These are phyloP conservation scores for Cheracebus regulus DNA, from an alignment of 2,797 vertebrate species.

Conservation along the genomic window DNA sequence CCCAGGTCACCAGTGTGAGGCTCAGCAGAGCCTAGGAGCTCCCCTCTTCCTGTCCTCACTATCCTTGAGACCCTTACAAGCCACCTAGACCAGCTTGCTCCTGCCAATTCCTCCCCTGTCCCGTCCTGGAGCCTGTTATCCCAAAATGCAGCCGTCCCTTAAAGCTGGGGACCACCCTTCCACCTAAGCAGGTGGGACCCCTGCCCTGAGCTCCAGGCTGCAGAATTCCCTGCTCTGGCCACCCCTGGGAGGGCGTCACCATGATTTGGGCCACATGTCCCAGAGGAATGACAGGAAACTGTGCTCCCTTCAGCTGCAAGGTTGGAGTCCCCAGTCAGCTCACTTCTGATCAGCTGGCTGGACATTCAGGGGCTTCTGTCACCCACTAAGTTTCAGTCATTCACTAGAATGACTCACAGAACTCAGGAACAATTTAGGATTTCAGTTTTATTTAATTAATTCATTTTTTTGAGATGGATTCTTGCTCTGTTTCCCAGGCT, in stretches of 20 bases:
- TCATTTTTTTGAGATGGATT: too few species aligned
- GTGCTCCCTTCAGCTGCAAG: background rate
- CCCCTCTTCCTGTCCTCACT: background rate
- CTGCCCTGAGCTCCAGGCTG: too few species aligned
- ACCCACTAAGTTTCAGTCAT: background rate
- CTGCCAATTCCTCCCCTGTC: background rate
- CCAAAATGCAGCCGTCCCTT: background rate
- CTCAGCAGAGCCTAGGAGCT: rapidly evolving
- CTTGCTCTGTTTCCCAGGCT: too few species aligned
- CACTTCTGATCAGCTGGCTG: background rate
- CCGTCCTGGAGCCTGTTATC: background rate
- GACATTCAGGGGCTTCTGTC: background rate
- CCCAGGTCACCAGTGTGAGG: background rate
- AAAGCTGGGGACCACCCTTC: background rate
- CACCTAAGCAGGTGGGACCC: background rate
- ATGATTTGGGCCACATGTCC: background rate
- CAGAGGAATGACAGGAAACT: background rate
- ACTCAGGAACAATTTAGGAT: background rate
- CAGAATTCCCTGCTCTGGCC: background rate
- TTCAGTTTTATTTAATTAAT: background rate
- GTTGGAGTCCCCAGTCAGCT: background rate
- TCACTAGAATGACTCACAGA: background rate
- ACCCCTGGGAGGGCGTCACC: background rate
- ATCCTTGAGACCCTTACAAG: background rate
- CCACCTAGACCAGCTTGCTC: background rate